Evolutionary conservation across 1,140 invertebrate genomes (phyloP).

Genomic region (Dendroctonus valens): DNA sequence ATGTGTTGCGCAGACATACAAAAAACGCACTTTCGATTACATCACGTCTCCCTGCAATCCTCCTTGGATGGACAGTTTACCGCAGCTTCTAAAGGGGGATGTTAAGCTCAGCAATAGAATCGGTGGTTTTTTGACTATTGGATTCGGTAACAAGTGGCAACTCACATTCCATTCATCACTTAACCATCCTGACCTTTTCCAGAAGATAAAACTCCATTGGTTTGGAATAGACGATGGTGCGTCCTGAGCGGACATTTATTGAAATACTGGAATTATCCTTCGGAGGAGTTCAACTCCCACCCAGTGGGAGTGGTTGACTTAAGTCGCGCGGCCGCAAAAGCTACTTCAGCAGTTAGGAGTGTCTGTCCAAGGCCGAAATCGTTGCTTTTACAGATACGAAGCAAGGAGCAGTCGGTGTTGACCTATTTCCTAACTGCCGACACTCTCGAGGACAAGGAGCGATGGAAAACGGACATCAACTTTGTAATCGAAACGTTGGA

Average conservation of each 20-base stretch:
- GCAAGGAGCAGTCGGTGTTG: conserved; percentile 29
- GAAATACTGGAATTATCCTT: conserved; percentile 53
- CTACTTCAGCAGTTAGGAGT: conserved; percentile 41
- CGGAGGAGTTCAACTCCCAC: conserved; percentile 40
- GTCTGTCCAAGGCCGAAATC: conserved; percentile 51
- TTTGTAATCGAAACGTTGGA: conserved; percentile 40
- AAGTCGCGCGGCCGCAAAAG: conserved; percentile 40
- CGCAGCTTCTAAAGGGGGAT: conserved; percentile 39
- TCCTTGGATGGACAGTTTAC: conserved; percentile 45
- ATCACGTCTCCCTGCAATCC: conserved; percentile 40
- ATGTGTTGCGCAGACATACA: conserved; percentile 34
- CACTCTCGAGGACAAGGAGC: conserved; percentile 45
- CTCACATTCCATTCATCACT: no score
- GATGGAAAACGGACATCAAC: conserved; percentile 51
- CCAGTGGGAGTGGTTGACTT: conserved; percentile 49
- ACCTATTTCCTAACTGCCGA: conserved; percentile 47
- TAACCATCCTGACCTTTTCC: background rate
- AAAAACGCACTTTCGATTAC: conserved; percentile 35
- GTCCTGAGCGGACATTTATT: conserved; percentile 44
- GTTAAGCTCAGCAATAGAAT: conserved; percentile 42
- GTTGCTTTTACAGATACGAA: conserved; percentile 42
- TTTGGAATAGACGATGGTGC: conserved; percentile 53
- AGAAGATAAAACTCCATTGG: conserved; percentile 34
- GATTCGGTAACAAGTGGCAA: conserved; percentile 25
- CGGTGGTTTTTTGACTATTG: conserved; percentile 51